Conservation (phyloP, 1,140 invertebrate species). For the Laupala kohalensis region DNA sequence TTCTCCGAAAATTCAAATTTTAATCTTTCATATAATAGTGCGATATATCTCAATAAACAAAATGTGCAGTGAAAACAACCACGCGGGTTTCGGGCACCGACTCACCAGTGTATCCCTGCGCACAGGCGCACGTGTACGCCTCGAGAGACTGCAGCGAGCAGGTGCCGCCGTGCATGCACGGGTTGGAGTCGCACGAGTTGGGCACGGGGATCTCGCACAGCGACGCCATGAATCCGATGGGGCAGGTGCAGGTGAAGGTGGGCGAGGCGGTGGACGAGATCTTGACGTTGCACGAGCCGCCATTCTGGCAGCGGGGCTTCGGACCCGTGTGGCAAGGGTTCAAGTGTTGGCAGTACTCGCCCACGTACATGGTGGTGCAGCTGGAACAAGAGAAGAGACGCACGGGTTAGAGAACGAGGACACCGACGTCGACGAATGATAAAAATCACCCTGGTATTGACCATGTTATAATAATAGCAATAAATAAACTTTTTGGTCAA, state of each 20-base stretch:
- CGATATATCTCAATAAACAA: too few relatives aligned
- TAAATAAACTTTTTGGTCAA: too few relatives aligned
- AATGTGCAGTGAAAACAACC: too few relatives aligned
- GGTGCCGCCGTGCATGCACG: slow-evolving; percentile 74
- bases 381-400: slow-evolving; percentile 47
- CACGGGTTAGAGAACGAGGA: neutral
- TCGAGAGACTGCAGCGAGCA: slow-evolving; percentile 63
- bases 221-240: slow-evolving; percentile 79
- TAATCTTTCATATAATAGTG: too few relatives aligned
- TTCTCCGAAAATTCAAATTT: too few relatives aligned
- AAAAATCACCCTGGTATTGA: neutral
- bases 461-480: too few relatives aligned
- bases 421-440: neutral
- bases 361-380: slow-evolving; percentile 78
- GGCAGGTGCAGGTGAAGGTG: slow-evolving; percentile 73
- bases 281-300: slow-evolving; percentile 73
- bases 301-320: slow-evolving; percentile 74
- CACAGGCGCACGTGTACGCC: slow-evolving; percentile 70
- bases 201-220: slow-evolving; percentile 82
- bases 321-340: slow-evolving; percentile 83
- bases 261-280: slow-evolving; percentile 49
- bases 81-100: slow-evolving; percentile 12
- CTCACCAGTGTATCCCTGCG: slow-evolving; percentile 72
- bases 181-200: slow-evolving; percentile 79
- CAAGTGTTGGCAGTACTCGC: slow-evolving; percentile 83